Conservation (phyloP, 2,888 invertebrate species). For the Volucella inanis region DNA sequence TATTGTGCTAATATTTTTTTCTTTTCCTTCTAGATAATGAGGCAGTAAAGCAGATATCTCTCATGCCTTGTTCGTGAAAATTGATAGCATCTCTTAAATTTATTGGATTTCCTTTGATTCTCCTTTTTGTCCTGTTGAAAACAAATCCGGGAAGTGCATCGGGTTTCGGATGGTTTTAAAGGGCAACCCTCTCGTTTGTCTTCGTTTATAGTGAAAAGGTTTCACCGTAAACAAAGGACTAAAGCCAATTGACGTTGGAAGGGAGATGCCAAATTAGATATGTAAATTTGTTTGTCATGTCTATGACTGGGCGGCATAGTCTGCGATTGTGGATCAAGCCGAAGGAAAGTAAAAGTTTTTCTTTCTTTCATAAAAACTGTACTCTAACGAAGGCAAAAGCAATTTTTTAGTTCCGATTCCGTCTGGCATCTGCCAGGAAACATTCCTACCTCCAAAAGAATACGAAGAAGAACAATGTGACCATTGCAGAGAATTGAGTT, state of each 20-base stretch:
- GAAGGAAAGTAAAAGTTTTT: slow-evolving; percentile 21
- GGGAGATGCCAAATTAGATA: slow-evolving; percentile 24
- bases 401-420: neutral
- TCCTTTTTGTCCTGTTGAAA: neutral
- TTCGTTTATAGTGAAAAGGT: neutral
- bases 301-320: neutral
- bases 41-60: neutral
- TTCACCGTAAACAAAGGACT: neutral
- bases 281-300: slow-evolving; percentile 28
- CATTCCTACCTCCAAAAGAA: neutral
- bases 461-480: too few species aligned
- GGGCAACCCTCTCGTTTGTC: neutral
- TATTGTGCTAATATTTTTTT: slow-evolving; percentile 26
- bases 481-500: too few species aligned
- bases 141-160: slow-evolving; percentile 19
- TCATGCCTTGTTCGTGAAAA: neutral
- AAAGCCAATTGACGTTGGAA: slow-evolving; percentile 6
- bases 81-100: slow-evolving; percentile 1
- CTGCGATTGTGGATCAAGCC: neutral
- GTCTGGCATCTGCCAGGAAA: neutral
- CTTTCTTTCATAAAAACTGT: neutral
- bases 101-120: slow-evolving; percentile 24
- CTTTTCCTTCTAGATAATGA: neutral
- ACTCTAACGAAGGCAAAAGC: neutral
- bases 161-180: neutral